These are phyloP conservation scores for Mus musculus DNA, from an alignment of 2,113 vertebrate species.

Conservation along the genomic window DNA sequence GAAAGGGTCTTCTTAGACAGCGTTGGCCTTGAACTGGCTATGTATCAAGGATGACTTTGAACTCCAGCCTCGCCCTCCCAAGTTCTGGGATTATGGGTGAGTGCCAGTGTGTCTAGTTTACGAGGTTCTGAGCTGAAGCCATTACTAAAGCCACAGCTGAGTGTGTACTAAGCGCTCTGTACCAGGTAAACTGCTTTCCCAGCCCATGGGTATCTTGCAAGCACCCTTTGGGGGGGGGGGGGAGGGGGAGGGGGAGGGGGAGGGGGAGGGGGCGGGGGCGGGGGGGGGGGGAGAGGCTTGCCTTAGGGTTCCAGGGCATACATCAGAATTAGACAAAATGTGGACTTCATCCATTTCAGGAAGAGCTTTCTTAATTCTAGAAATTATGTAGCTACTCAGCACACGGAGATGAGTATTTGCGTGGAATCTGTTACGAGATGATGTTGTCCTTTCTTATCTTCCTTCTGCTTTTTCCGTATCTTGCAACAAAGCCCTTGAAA, in stretches of 20 bases:
- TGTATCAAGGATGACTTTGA: background rate
- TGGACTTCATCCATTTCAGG: background rate
- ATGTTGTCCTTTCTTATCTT: background rate
- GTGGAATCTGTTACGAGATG: background rate
- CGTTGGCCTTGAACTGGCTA: background rate
- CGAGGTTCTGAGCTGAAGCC: background rate
- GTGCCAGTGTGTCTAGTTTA: background rate
- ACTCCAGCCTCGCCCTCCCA: background rate
- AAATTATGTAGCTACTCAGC: background rate
- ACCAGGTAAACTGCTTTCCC: background rate
- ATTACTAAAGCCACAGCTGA: no score
- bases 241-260: background rate
- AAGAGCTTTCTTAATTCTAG: background rate
- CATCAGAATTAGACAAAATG: background rate
- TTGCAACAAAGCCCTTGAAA: background rate
- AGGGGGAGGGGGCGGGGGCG: background rate
- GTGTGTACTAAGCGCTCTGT: no score
- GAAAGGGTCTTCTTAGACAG: background rate
- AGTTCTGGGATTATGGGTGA: background rate
- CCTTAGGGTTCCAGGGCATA: background rate
- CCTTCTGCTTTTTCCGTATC: constrained; percentile 5
- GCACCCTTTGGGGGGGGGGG: background rate
- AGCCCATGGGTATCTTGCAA: background rate
- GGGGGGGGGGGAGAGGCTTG: background rate
- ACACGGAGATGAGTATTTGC: background rate